Base-by-base conservation (phyloP, 2,888 invertebrate species). In the Dryadula phaetusa region DNA sequence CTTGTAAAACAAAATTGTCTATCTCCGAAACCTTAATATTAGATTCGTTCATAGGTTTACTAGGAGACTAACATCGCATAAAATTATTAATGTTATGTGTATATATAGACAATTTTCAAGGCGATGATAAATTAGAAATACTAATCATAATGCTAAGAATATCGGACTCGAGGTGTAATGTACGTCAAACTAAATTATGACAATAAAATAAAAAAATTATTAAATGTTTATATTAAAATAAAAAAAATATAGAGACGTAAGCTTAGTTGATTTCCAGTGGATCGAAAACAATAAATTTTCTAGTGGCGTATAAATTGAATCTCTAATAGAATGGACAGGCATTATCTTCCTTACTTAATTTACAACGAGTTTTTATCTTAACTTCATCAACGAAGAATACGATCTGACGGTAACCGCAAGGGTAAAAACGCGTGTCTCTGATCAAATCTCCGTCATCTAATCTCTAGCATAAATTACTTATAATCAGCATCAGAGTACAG, bases 391-490 rank as follows among this genome's bases (percentile, higher is more conserved):
- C 66, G 49, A 67, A 62, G 56, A 54, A 67, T 67, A 37, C 54
- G 44, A 70, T 61, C 49, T 49, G 62, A 70, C 56, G 62, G 47
- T 37, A 60, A 74, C 71, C 64, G 63, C 67, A 71, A 62, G 71
- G 47, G 56, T 52, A 66, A 70, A 69, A 64, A 69, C 63, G 64
- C 70, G 63, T 61, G 69, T 65, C 62, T 66, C 67, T 62, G 70
- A 69, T 72, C 71, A 56, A 69, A 70, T 64, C 69, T 28, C 73
- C 64, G 71, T 68, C 71, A 73, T 72, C 72, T 74, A 74, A 74
- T 74, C 69, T 72, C 73, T 61, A 64, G 53, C 61, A 74, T 74
- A 74, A 74, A 73, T 74, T 74, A 73, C 69, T 68, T 70, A 71
- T 70, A 74, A 71, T 68, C 66, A 73, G 70, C 69, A 53, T 68